phyloP scores from a whole-genome alignment of 2,888 invertebrate species.

The Leptopilina syphax region DNA sequence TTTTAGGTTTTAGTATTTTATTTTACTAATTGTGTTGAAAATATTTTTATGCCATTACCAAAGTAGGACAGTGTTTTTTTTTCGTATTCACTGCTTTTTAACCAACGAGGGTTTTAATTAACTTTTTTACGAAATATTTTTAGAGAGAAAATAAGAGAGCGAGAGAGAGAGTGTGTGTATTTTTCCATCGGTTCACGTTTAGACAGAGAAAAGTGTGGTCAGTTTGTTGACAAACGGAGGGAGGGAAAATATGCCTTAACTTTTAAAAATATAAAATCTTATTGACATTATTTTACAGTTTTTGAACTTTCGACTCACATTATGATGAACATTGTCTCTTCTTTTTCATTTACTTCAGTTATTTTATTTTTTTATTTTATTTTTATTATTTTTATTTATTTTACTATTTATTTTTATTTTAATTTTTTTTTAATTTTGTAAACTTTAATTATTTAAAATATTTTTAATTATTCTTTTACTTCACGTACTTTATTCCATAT shows the following conservation, averaged over 20 bases:
- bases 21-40: not conserved
- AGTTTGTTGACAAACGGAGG: not conserved
- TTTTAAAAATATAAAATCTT: too few species aligned
- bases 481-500: too few species aligned
- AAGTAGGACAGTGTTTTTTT: not conserved
- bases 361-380: too few species aligned
- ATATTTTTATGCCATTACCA: not conserved
- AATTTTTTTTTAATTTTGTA: too few species aligned
- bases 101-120: not conserved
- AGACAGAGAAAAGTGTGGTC: not conserved
- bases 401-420: too few species aligned
- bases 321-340: too few species aligned
- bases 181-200: slow-evolving; percentile 1
- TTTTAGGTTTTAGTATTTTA: not conserved
- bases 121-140: slow-evolving; percentile 4
- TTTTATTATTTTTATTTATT: too few species aligned
- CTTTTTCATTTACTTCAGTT: too few species aligned
- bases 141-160: not conserved
- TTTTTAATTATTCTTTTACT: too few species aligned
- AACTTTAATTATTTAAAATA: too few species aligned
- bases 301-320: too few species aligned
- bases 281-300: too few species aligned
- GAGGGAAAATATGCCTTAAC: not conserved
- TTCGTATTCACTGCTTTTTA: not conserved
- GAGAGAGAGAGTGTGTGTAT: not conserved